Evolutionary conservation across 2,888 invertebrate species (phyloP), one percentile per base, ranked within the genome.

Genomic region (Drosophila fungiperda): DNA sequence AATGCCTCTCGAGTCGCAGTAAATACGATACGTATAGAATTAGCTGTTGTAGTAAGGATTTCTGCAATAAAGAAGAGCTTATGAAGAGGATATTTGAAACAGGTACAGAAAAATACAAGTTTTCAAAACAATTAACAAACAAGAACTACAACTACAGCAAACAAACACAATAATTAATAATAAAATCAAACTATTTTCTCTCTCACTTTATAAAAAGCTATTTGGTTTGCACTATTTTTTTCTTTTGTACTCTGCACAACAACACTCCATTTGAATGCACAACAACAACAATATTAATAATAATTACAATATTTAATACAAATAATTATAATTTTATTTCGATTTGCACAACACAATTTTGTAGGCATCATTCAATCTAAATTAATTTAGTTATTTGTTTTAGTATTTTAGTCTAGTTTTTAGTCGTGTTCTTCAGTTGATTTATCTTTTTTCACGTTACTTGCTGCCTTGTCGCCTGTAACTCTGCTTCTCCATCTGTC

Each of bases 31-130:
- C 91, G 78, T 93, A 87, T 93, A 92, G 85, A 90, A 90, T 93
- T 88, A 87, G 91, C 80, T 93, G 93, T 92, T 93, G 93, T 91
- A 90, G 89, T 78, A 90, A 86, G 81, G 93, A 93, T 91, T 93
- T 92, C 92, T 93, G 93, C 93, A 93, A 93, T 91, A 93, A 92
- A 89, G 91, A 93, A 85, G 92, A 91, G 87, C 83, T 93, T 82
- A 89, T 93, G 87, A 91, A 89, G 88, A 90, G 91, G 92, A 90
- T 89, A 87, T 91, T 92, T 87, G 85, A 90, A 81, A 84, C 83
- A 93, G 92, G 93, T 92, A 93, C 82, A 87, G 78, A 73, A 82
- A 77, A 58, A 68, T 26, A 49, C 15, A 23, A 71, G 62, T 9
- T 53, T 45, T 26, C 17, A 49, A 49, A 4, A 55, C 26, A 26